phyloP scores from a whole-genome alignment of 2,797 vertebrate species.

The Varecia variegata region DNA sequence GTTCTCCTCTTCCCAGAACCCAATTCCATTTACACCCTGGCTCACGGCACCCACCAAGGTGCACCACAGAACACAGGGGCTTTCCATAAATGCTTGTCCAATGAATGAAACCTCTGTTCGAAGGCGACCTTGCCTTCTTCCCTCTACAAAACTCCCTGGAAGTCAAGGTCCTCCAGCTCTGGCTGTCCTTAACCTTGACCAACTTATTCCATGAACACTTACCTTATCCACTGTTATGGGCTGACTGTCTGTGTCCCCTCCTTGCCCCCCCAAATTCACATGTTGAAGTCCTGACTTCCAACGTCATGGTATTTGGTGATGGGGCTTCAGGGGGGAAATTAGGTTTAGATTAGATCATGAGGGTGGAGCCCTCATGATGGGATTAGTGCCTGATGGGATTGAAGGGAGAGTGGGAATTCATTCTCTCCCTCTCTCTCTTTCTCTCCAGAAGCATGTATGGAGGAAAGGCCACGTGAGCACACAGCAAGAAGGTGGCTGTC shows the following conservation, averaged over 20 bases:
- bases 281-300: neutral
- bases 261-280: neutral
- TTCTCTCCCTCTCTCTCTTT: neutral
- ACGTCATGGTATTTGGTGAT: neutral
- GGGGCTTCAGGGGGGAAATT: neutral
- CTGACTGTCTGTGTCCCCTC: neutral
- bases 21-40: neutral
- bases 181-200: neutral
- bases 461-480: neutral
- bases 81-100: neutral
- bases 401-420: neutral
- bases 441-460: neutral
- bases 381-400: neutral
- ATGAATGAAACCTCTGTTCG: neutral
- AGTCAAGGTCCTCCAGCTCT: neutral
- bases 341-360: neutral
- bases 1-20: neutral
- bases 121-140: neutral
- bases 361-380: too few relatives aligned
- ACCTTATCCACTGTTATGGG: neutral
- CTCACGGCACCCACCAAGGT: neutral
- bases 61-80: neutral
- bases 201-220: too few relatives aligned
- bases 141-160: too few relatives aligned
- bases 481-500: neutral